Base-by-base conservation (phyloP, 2,797 vertebrate genomes). In the Anniella stebbinsi region DNA sequence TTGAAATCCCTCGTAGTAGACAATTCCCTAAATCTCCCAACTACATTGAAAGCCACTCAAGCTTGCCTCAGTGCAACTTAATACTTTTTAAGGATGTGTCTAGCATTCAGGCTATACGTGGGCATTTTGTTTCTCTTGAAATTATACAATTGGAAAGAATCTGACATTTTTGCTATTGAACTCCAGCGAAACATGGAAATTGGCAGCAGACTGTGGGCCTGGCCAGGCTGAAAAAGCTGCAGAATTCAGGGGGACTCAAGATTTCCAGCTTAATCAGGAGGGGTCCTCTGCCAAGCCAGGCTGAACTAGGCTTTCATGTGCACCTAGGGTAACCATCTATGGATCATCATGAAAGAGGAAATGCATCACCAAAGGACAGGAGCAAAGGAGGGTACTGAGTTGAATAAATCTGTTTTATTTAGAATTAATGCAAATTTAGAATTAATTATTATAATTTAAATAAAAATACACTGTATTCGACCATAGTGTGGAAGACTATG, bases 1-100 rank as follows among this genome's bases (percentile, higher is more conserved):
- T 5, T 66, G 2, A 0, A 41, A 23, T 45, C 80, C 9, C 33
- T 75, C 60, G 33, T 76, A 83, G 36, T 69, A 75, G 4, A 11
- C 5, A 88, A 63, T 83, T 92, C 18, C 88, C 21, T 70, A 90
- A 90, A 67, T 84, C 60, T 87, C 85, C 36, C 63, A 77, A 25
- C 70, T 54, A 54, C 36, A 69, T 13, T 60, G 72, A 90, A 87
- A 87, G 45, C 69, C 72, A 66, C 80, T 87, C 86, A 69, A 21
- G 36, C 72, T 75, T 87, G 80, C 28, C 28, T 90, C 80, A 41
- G 18, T 77, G 45, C 70, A 70, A 60, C 80, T 77, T 83, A 87
- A 83, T 69, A 54, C 73, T 70, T 80, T 77, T 87, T n/a, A 77
- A 83, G 36, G 13, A 76, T 69, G 60, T 70, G 63, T 70, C 57